phyloP scores from a whole-genome alignment of 2,888 invertebrate genomes.

The Neoaliturus tenellus region DNA sequence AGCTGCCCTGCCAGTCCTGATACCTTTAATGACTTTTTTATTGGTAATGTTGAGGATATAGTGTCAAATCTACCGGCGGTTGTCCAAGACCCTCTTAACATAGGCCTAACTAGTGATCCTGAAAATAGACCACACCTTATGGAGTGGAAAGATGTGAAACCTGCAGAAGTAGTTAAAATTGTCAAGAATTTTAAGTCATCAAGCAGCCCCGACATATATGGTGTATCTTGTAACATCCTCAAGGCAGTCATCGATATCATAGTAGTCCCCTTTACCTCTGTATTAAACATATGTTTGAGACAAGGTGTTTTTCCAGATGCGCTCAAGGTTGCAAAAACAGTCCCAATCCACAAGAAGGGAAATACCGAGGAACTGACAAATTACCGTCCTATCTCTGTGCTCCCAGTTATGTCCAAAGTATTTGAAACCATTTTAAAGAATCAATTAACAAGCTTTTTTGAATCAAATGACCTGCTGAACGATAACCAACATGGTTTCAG shows the following conservation, averaged over 20 bases:
- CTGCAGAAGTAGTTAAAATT: background rate
- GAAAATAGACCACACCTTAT: background rate
- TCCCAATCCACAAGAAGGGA: conserved; percentile 17
- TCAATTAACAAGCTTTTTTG: conserved; percentile 17
- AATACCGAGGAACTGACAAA: background rate
- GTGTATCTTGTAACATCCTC: background rate
- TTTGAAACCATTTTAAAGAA: background rate
- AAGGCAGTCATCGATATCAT: background rate
- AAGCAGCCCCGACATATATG: background rate
- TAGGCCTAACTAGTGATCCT: background rate
- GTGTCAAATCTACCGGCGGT: background rate
- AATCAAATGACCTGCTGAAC: background rate
- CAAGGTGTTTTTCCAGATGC: background rate
- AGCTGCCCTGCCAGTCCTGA: background rate
- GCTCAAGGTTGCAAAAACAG: background rate
- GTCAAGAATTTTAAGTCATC: background rate
- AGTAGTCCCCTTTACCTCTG: background rate
- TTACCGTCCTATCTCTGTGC: conserved; percentile 20
- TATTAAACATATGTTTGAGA: background rate
- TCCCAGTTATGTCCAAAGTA: conserved; percentile 11
- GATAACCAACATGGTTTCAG: conserved; percentile 43
- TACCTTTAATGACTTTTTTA: background rate
- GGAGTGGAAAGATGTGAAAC: background rate
- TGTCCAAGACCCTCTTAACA: background rate
- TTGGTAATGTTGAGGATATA: background rate